phyloP scores from a whole-genome alignment of 2,888 invertebrate genomes.

The Hypomecis atomaria region DNA sequence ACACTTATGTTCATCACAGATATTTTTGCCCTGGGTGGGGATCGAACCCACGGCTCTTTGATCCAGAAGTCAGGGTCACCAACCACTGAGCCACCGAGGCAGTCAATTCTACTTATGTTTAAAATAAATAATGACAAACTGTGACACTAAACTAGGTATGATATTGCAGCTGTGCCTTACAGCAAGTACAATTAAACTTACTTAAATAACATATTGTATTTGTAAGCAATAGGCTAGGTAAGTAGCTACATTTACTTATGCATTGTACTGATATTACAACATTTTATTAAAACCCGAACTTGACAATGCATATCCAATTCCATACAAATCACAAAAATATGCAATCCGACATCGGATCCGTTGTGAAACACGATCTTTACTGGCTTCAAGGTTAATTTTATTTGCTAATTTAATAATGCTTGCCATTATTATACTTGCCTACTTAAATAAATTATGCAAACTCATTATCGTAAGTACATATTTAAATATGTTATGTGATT shows the following conservation, averaged over 20 bases:
- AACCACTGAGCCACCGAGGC: too few relatives aligned
- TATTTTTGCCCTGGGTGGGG: too few relatives aligned
- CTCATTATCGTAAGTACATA: not conserved
- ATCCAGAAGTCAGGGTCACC: too few relatives aligned
- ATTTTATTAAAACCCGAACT: constrained; percentile 11
- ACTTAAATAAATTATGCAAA: constrained; percentile 2
- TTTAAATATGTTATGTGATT: not conserved
- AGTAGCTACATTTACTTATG: not conserved
- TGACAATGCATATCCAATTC: constrained; percentile 32
- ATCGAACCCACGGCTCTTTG: too few relatives aligned
- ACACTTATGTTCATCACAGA: too few relatives aligned
- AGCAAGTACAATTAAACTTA: too few relatives aligned
- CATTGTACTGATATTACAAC: not conserved
- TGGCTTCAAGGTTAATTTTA: constrained; percentile 32
- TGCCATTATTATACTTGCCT: constrained; percentile 8
- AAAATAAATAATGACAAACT: too few relatives aligned
- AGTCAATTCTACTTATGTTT: too few relatives aligned
- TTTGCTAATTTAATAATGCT: constrained; percentile 25
- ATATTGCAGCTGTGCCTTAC: too few relatives aligned
- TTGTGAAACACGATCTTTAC: constrained; percentile 43
- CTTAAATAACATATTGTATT: not conserved
- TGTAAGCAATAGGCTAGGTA: not conserved
- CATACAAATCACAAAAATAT: constrained; percentile 34
- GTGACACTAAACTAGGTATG: too few relatives aligned
- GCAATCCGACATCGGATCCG: constrained; percentile 32